phyloP scores from a whole-genome alignment of 2,888 invertebrate genomes.

The Tinea trinotella region DNA sequence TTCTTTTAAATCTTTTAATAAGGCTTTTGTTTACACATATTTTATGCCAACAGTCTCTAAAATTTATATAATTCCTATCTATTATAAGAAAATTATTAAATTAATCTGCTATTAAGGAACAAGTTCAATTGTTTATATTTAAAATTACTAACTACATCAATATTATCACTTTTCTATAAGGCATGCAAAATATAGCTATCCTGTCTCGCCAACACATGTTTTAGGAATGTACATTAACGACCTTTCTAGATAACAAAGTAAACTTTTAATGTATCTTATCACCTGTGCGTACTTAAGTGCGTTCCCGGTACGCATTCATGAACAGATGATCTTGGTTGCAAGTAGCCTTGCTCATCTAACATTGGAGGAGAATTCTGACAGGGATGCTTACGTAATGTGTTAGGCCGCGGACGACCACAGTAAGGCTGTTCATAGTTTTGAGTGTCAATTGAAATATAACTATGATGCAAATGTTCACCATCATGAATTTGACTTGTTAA shows the following conservation, averaged over 20 bases:
- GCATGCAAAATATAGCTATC: conserved; percentile 49
- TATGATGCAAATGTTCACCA: conserved; percentile 76
- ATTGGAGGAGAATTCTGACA: conserved; percentile 57
- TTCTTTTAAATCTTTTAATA: not conserved
- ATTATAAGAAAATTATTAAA: not conserved
- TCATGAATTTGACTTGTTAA: conserved; percentile 76
- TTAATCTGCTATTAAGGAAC: conserved; percentile 16
- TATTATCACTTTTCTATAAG: conserved; percentile 53
- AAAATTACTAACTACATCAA: not conserved
- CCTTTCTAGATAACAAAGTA: conserved; percentile 48
- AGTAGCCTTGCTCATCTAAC: conserved; percentile 68
- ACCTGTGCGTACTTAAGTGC: conserved; percentile 60
- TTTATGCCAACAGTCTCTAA: not conserved
- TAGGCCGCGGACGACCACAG: conserved; percentile 57
- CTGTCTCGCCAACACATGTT: conserved; percentile 58
- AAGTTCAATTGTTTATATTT: not conserved
- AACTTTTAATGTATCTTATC: conserved; percentile 40
- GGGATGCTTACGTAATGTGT: conserved; percentile 59
- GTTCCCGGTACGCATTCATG: conserved; percentile 68
- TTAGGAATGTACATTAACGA: conserved; percentile 68
- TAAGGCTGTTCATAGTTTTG: conserved; percentile 68
- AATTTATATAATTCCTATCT: not conserved
- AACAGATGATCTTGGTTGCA: conserved; percentile 65
- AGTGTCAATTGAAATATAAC: conserved; percentile 77
- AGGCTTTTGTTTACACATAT: conserved; percentile 3